These are phyloP conservation scores for Petrocephalus microphthalmus DNA, from an alignment of 2,113 vertebrate species.

Conservation along the genomic window DNA sequence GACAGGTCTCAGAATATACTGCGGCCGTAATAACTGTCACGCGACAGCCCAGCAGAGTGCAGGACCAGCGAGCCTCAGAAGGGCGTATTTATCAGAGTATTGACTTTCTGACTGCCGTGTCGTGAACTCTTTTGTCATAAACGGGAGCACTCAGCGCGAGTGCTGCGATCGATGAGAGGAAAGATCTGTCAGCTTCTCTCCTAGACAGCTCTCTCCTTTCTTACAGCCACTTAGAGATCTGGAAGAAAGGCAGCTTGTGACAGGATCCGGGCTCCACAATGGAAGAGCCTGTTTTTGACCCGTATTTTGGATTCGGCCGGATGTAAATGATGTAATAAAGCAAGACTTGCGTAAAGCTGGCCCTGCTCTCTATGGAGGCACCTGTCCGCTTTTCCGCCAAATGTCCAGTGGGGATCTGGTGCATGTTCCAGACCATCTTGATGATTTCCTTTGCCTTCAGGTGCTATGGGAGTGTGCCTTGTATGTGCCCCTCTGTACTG, in stretches of 20 bases:
- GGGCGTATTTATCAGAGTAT: slow-evolving; percentile 59
- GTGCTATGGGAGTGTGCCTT: background rate
- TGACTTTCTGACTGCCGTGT: slow-evolving; percentile 63
- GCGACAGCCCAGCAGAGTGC: background rate
- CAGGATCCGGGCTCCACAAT: background rate
- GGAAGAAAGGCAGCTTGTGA: background rate
- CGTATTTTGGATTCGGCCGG: background rate
- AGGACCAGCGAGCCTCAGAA: slow-evolving; percentile 19
- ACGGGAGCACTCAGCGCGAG: slow-evolving; percentile 37
- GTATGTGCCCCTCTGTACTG: background rate
- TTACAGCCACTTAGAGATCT: slow-evolving; percentile 27
- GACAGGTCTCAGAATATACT: background rate
- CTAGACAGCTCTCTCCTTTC: slow-evolving; percentile 21
- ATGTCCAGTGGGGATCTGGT: background rate
- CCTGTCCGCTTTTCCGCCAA: background rate
- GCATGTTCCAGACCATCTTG: background rate
- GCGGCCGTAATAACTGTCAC: slow-evolving; percentile 7
- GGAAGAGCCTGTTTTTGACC: background rate
- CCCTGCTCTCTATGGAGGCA: background rate
- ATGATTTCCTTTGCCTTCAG: background rate
- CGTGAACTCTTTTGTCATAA: slow-evolving; percentile 61
- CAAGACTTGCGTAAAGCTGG: background rate
- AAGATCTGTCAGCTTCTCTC: background rate
- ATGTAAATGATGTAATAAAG: background rate
- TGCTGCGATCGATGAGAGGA: slow-evolving; percentile 19